Conservation (phyloP, 2,888 invertebrate species). For the Tanypteryx hageni region DNA sequence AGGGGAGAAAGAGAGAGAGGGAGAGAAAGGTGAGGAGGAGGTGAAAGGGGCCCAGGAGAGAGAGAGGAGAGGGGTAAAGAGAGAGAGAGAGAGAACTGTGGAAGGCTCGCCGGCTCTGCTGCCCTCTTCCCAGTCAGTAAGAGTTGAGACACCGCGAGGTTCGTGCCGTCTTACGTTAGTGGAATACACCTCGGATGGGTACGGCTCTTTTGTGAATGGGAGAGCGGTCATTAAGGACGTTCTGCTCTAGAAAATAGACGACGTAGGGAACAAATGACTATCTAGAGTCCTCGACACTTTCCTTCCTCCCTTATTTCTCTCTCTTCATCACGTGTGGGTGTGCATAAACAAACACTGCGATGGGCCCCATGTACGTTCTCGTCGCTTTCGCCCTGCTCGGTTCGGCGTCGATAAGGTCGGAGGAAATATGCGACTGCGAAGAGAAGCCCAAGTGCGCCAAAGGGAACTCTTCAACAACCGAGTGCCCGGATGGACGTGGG, state of each 20-base stretch:
- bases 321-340: not conserved
- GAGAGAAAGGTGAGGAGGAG: not conserved
- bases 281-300: not conserved
- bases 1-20: not conserved
- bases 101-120: slow-evolving; percentile 17
- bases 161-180: not conserved
- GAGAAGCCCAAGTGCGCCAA: slow-evolving; percentile 53
- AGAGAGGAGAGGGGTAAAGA: slow-evolving; percentile 17
- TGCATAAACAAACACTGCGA: not conserved
- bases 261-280: not conserved
- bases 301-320: not conserved
- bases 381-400: not conserved
- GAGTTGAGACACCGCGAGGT: slow-evolving; percentile 33
- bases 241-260: not conserved
- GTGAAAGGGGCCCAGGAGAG: slow-evolving; percentile 39
- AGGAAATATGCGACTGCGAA: slow-evolving; percentile 57
- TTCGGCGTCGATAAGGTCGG: not conserved
- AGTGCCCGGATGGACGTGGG: slow-evolving; percentile 23
- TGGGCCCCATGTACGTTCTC: not conserved
- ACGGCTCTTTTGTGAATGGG: not conserved
- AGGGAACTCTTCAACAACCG: not conserved
- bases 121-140: slow-evolving; percentile 19
- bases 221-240: not conserved
- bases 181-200: slow-evolving; percentile 3
- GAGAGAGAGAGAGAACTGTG: slow-evolving; percentile 18